These are phyloP conservation scores for Maconellicoccus hirsutus DNA, from an alignment of 1,140 invertebrate species.

Conservation along the genomic window DNA sequence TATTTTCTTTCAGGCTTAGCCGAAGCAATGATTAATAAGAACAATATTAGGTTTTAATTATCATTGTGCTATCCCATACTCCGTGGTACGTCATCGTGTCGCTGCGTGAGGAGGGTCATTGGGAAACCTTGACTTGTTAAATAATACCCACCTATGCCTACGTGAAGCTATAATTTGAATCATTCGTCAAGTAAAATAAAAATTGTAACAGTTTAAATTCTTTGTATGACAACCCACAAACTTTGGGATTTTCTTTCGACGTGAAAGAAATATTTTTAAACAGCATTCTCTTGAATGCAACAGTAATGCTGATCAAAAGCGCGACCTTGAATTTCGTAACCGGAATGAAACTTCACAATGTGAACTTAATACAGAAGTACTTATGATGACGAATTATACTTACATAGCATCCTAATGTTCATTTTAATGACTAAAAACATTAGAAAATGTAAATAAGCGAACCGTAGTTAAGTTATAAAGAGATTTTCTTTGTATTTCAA, in stretches of 20 bases:
- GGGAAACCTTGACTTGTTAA: background rate
- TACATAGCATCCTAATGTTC: too few relatives aligned
- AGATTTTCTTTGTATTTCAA: too few relatives aligned
- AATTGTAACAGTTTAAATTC: background rate
- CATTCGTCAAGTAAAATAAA: background rate
- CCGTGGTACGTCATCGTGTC: background rate
- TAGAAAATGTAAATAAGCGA: too few relatives aligned
- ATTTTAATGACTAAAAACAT: too few relatives aligned
- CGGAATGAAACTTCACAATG: too few relatives aligned
- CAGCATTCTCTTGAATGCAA: background rate
- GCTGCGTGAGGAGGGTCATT: background rate
- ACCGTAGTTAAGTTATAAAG: too few relatives aligned
- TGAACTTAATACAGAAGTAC: too few relatives aligned
- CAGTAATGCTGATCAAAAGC: too few relatives aligned
- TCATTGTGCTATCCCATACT: background rate
- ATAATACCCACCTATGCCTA: constrained; percentile 8
- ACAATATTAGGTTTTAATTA: constrained; percentile 4
- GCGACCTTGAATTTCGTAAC: background rate
- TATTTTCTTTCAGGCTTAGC: constrained; percentile 3
- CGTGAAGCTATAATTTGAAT: background rate
- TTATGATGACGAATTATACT: too few relatives aligned
- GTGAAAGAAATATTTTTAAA: background rate
- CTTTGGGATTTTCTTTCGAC: background rate
- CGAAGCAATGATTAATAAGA: background rate
- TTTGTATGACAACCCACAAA: background rate